These are phyloP conservation scores for Gari tellinella DNA, from an alignment of 2,888 invertebrate species.

Conservation along the genomic window DNA sequence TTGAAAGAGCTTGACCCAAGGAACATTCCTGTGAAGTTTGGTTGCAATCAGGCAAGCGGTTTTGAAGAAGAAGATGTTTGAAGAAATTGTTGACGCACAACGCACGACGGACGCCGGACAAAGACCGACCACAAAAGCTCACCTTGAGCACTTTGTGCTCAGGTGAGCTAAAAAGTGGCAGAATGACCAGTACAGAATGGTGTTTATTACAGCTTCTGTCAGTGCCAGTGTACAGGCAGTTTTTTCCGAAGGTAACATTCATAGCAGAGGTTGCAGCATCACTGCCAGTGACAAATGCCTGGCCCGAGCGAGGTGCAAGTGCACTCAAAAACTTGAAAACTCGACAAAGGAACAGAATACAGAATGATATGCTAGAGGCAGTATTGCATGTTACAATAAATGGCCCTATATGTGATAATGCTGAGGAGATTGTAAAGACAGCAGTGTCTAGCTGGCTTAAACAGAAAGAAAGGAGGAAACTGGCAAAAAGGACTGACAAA, in stretches of 20 bases:
- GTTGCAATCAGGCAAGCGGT: no score
- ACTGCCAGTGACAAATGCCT: conserved; percentile 56
- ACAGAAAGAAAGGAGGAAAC: neutral
- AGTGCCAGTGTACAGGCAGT: conserved; percentile 1
- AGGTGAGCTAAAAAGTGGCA: no score
- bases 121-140: no score
- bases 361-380: conserved; percentile 11
- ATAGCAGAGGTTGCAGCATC: conserved; percentile 48
- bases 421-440: neutral
- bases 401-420: conserved; percentile 3
- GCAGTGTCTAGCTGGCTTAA: neutral
- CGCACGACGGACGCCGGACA: no score
- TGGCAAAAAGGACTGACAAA: conserved; percentile 6
- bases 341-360: conserved; percentile 25
- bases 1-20: no score
- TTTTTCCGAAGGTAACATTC: conserved; percentile 20
- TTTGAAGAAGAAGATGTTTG: no score
- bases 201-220: conserved; percentile 16
- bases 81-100: no score
- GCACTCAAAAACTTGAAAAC: conserved; percentile 49
- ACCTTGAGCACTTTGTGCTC: no score
- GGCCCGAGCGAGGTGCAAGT: conserved; percentile 62
- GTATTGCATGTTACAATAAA: conserved; percentile 11
- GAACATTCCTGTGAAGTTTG: no score
- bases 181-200: conserved; percentile 42